Conservation (phyloP, 2,113 vertebrate genomes). For the Mesembrinibis cayennensis region DNA sequence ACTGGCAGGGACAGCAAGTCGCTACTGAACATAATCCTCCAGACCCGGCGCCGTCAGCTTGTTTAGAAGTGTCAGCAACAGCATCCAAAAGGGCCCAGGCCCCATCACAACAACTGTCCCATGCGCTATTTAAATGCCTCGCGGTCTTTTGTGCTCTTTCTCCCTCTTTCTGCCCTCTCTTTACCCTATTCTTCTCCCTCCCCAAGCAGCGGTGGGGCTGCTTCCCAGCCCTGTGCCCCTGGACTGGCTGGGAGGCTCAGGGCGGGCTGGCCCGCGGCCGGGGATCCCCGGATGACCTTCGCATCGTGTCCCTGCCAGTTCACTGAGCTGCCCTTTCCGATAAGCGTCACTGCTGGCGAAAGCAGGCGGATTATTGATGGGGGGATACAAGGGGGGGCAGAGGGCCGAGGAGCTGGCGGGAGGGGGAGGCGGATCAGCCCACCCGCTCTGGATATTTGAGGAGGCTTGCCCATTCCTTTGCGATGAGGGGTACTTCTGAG, state of each 20-base stretch:
- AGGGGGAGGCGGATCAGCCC: not conserved
- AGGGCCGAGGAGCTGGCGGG: rapidly evolving
- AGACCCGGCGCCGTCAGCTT: not conserved
- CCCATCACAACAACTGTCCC: not conserved
- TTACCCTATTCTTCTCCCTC: conserved; percentile 30
- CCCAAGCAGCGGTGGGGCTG: not conserved
- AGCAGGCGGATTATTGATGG: conserved; percentile 16
- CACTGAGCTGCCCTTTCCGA: conserved; percentile 55
- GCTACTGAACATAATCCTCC: conserved; percentile 37
- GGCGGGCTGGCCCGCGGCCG: not conserved
- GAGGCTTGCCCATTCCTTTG: not conserved
- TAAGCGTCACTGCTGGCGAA: conserved; percentile 4
- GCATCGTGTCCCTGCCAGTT: conserved; percentile 11
- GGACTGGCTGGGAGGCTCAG: not conserved
- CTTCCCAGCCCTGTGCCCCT: not conserved
- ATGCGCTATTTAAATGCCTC: not conserved
- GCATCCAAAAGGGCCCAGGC: not conserved
- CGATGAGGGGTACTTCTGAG: not conserved
- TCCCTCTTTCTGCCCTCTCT: conserved; percentile 18
- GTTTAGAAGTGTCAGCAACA: not conserved
- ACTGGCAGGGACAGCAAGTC: conserved; percentile 29
- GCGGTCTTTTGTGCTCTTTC: not conserved
- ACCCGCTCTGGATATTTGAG: rapidly evolving
- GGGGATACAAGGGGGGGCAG: not conserved
- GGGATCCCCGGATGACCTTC: conserved; percentile 37